These are phyloP conservation scores for Drosophila meridionalis DNA, from an alignment of 2,888 invertebrate species.

Conservation along the genomic window DNA sequence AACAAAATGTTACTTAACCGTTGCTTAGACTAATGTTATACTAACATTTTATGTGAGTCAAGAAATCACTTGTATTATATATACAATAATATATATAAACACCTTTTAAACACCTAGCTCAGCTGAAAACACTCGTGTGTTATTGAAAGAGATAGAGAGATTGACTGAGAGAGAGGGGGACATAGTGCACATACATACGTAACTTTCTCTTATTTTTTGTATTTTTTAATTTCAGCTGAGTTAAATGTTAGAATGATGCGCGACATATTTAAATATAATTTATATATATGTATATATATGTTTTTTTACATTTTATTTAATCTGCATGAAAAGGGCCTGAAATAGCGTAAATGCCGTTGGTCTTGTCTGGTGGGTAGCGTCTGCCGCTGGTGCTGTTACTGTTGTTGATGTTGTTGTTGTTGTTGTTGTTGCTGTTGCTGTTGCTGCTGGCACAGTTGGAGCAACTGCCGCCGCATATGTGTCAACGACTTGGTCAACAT, in stretches of 20 bases:
- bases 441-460: slow-evolving; percentile 28
- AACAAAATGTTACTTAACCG: not conserved
- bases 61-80: not conserved
- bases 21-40: not conserved
- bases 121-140: no score
- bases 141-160: not conserved
- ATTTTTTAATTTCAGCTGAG: not conserved
- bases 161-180: not conserved
- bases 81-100: not conserved
- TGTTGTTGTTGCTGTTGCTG: not conserved
- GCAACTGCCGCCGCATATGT: slow-evolving; percentile 66
- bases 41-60: not conserved
- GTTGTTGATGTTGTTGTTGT: not conserved
- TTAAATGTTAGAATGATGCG: not conserved
- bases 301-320: not conserved
- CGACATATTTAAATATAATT: slow-evolving; percentile 3
- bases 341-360: slow-evolving; percentile 16
- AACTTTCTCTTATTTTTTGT: not conserved
- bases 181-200: not conserved
- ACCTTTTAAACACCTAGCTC: not conserved
- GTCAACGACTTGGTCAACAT: slow-evolving; percentile 82
- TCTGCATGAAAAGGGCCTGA: slow-evolving; percentile 16
- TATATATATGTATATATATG: not conserved
- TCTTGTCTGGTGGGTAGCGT: slow-evolving; percentile 7
- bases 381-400: not conserved